Evolutionary conservation across 2,797 vertebrate species (phyloP), one percentile per base, ranked within the genome.

Genomic region (Kryptopterus vitreolus): DNA sequence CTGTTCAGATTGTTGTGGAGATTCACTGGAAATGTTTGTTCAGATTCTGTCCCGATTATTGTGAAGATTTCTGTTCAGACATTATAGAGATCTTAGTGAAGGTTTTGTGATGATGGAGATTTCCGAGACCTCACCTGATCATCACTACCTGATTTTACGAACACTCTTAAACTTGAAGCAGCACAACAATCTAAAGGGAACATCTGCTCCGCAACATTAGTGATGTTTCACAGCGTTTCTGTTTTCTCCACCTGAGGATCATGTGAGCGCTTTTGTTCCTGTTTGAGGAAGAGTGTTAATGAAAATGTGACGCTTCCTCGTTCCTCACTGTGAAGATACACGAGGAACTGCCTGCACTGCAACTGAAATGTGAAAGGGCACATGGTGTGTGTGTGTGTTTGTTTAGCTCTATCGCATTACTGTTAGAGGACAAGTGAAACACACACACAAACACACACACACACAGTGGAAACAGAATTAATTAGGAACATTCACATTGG

Each of bases 171-270:
- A 43, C 38, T 1, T 0, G n/a, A n/a, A n/a, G n/a, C n/a, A 43
- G 38, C 38, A 43, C 38, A 43, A 43, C 38, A 43, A 43, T 43
- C 38, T 43, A 43, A 9, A 1, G n/a, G 6, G 6, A 43, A 43
- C 5, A 38, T 6, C 38, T 38, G 0, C 3, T 6, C 38, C 5
- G 38, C 5, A 38, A 38, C 6, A 57, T 73, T 73, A 57, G n/a
- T 57, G 33, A 72, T 55, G 70, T 57, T 73, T 73, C 12, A 35
- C 20, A 57, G 70, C 70, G 9, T 73, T 73, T 38, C 52, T 50
- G 24, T 50, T 76, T 62, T 31, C 38, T 76, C 24, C 31, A 76
- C 58, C 58, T 76, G 74, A 48, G 31, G 3, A 55, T 73, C 31
- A 57, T 22, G 35, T 16, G 70, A 55, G 35, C 53, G 10, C 2